Evolutionary conservation across 1,140 invertebrate species (phyloP), one percentile per base, ranked within the genome.

Genomic region (Pachypeltis micranthus): DNA sequence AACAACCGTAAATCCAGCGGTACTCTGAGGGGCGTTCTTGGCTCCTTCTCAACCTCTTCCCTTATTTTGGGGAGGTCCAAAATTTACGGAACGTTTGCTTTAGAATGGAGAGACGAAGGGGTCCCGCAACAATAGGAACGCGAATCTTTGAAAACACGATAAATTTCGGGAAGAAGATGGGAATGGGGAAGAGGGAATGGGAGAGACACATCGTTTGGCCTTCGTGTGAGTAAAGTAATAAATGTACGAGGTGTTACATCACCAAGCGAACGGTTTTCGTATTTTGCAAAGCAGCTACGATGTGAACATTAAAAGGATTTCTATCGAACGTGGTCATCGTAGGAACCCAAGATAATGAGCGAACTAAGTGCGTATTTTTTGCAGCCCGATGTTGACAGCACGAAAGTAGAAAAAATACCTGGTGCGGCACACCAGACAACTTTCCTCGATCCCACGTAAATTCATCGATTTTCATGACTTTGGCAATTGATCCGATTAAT

Each of bases 1-100:
- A 56, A 56, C 54, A 56, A 56, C 54, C 54, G 54, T 56, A 56
- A 56, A 56, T 56, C 23, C 54, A 7, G 3, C 2, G 25, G 19
- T 47, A 47, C n/a, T n/a, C 31, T 10, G 16, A 16, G 16, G 31
- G 31, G 31, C 31, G 31, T 39, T 39, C 31, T 39, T 39, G 31
- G 31, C 31, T 39, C 31, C 31, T 39, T 16, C 31, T 39, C 16
- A 7, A 16, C 31, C 31, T 16, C 31, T 10, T 16, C 31, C 31
- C 16, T 39, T 39, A 10, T 16, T 7, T 39, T 39, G 31, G 31
- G 31, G 31, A 7, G 31, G 7, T 39, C 31, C 31, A 39, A 39
- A 39, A 39, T 39, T 39, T 39, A 39, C 31, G 31, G 31, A 39
- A 39, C 31, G 31, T 39, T 39, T 39, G 31, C 31, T 39, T 39